Conservation (phyloP, 2,888 invertebrate species). For the Drosophila acutilabella region DNA sequence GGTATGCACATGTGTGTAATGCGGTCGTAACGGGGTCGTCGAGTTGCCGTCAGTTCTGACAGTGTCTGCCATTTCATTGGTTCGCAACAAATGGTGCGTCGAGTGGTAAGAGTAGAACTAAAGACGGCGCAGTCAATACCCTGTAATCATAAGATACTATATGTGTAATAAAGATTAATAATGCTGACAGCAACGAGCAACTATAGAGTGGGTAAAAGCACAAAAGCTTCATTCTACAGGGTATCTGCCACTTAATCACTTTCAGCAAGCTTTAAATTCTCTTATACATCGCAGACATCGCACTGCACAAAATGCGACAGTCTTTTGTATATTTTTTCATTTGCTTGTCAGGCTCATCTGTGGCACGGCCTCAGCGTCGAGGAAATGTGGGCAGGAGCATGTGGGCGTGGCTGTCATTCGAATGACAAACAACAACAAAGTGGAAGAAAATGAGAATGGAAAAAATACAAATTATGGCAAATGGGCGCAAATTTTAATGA, state of each 20-base stretch:
- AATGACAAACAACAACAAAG: conserved; percentile 43
- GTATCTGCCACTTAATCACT: neutral
- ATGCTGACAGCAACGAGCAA: too few relatives aligned
- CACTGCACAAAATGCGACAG: conserved; percentile 40
- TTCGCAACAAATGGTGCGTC: conserved; percentile 63
- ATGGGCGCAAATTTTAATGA: conserved; percentile 80
- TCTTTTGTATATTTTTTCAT: conserved; percentile 62
- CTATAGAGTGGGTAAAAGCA: too few relatives aligned
- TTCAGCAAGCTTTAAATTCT: conserved; percentile 15
- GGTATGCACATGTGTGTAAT: conserved; percentile 8
- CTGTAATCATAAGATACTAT: neutral
- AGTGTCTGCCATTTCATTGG: conserved; percentile 65
- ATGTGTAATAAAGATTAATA: too few relatives aligned
- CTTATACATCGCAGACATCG: conserved; percentile 27
- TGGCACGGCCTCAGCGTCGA: conserved; percentile 43
- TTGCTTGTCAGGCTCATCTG: conserved; percentile 79
- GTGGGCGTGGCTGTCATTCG: conserved; percentile 56
- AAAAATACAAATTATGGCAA: conserved; percentile 77
- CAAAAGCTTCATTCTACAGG: neutral
- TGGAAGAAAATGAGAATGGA: conserved; percentile 14
- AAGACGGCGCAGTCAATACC: conserved; percentile 3
- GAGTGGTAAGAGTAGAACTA: neutral
- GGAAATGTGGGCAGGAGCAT: conserved; percentile 4
- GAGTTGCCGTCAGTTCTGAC: conserved; percentile 54
- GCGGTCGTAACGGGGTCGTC: conserved; percentile 24